These are phyloP conservation scores for Euzetes globulus DNA, from an alignment of 2,888 invertebrate species.

Conservation along the genomic window DNA sequence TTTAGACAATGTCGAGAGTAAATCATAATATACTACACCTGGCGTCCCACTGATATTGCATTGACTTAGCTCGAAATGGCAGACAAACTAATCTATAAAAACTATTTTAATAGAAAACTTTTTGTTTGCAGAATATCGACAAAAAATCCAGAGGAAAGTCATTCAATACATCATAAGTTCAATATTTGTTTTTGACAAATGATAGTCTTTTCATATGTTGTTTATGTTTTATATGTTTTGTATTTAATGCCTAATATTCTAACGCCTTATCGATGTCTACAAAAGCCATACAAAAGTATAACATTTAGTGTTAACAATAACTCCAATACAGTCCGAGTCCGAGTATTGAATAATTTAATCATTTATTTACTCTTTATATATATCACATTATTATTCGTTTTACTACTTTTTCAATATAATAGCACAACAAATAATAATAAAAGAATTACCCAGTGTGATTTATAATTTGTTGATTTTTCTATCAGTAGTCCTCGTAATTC, in stretches of 20 bases:
- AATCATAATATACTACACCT: neutral
- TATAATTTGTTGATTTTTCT: too few relatives aligned
- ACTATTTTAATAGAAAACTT: neutral
- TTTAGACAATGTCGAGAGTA: neutral
- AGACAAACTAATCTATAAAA: neutral
- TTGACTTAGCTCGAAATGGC: neutral
- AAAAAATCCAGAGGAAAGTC: neutral
- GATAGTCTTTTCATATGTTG: neutral
- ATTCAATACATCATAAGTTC: slow-evolving; percentile 15
- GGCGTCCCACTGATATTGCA: too few relatives aligned
- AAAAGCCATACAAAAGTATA: neutral
- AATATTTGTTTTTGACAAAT: slow-evolving; percentile 11
- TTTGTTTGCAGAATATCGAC: neutral
- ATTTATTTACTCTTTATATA: slow-evolving; percentile 5
- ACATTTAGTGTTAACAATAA: neutral
- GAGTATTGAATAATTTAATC: neutral
- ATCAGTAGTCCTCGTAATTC: too few relatives aligned
- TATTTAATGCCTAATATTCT: neutral
- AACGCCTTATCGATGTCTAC: neutral
- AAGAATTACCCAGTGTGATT: too few relatives aligned
- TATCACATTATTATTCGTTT: neutral
- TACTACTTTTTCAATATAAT: neutral
- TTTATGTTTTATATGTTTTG: neutral
- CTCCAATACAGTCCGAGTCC: neutral
- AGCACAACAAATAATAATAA: too few relatives aligned